Base-by-base conservation (phyloP, 2,888 invertebrate genomes). In the Limenitis camilla region DNA sequence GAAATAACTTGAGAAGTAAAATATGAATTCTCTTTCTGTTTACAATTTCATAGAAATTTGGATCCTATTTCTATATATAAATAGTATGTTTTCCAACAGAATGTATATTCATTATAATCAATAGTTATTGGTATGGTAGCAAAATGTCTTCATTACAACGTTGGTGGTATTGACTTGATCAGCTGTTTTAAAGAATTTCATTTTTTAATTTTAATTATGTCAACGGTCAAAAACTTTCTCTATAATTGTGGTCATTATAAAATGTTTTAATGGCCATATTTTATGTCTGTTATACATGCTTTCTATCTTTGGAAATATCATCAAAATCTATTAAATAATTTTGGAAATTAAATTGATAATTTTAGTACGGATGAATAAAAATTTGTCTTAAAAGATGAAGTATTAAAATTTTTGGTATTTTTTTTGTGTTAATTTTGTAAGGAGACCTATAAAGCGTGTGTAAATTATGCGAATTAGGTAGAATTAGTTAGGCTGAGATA, bases 131-230 rank as follows among this genome's bases (percentile, higher is more conserved):
- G 69, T 75, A 73, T 74, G 68, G 66, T 64, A 73, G 66, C 71
- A 67, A 69, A 79, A 81, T 79, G 81, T 78, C 81, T 82, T 81
- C 72, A 82, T 82, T 80, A 74, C 48, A 49, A 67, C 81, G 82
- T 79, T 80, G 81, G 81, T 81, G 81, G 81, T 66, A 55, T 61
- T 44, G 49, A n/a, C 58, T 55, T 50, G 55, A 55, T 49, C 56
- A 58, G 53, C 54, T 58, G 52, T 53, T 55, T 43, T 6, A 35
- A 10, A 9, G n/a, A n/a, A n/a, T n/a, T n/a, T n/a, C n/a, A n/a
- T n/a, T n/a, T n/a, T n/a, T n/a, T n/a, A n/a, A n/a, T n/a, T n/a
- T n/a, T n/a, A n/a, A n/a, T n/a, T n/a, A n/a, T n/a, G n/a, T n/a
- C n/a, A n/a, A n/a, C n/a, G n/a, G n/a, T n/a, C n/a, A n/a, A n/a